phyloP scores from a whole-genome alignment of 2,113 vertebrate species.

The Cebidichthys violaceus region DNA sequence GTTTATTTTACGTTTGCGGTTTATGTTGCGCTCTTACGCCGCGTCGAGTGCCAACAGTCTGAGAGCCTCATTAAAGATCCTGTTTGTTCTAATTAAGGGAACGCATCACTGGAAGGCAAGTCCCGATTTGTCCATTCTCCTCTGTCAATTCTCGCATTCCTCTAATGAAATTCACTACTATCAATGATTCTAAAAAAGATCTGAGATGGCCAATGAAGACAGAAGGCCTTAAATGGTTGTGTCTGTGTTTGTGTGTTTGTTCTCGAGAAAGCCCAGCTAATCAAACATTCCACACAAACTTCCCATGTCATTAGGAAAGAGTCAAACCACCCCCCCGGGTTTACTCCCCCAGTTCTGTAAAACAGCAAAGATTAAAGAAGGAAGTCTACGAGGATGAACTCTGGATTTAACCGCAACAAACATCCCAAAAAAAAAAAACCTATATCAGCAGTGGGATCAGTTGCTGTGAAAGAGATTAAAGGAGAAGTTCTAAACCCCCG shows the following conservation, averaged over 20 bases:
- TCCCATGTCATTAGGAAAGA: constrained; percentile 65
- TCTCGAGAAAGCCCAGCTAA: constrained; percentile 20
- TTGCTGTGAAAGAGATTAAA: constrained; percentile 15
- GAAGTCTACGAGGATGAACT: not conserved
- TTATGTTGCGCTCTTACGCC: constrained; percentile 44
- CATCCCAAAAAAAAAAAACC: constrained; percentile 10
- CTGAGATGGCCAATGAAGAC: not conserved
- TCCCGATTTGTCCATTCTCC: constrained; percentile 39
- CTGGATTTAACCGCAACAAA: constrained; percentile 32
- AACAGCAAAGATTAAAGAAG: constrained; percentile 34
- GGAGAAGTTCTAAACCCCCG: not conserved
- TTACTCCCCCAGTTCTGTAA: constrained; percentile 39
- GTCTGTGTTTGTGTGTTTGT: constrained; percentile 20
- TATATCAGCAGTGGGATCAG: constrained; percentile 24
- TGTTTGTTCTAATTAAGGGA: constrained; percentile 61
- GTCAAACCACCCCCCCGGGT: constrained; percentile 20
- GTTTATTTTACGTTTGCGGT: constrained; percentile 61
- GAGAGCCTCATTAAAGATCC: constrained; percentile 38
- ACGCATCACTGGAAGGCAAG: constrained; percentile 48
- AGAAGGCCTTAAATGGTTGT: constrained; percentile 2
- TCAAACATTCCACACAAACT: constrained; percentile 54
- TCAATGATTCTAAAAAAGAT: not conserved
- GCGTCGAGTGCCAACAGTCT: constrained; percentile 21
- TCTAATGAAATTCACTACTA: constrained; percentile 32
- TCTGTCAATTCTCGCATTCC: constrained; percentile 41